Conservation (phyloP, 2,888 invertebrate species). For the Gari tellinella region DNA sequence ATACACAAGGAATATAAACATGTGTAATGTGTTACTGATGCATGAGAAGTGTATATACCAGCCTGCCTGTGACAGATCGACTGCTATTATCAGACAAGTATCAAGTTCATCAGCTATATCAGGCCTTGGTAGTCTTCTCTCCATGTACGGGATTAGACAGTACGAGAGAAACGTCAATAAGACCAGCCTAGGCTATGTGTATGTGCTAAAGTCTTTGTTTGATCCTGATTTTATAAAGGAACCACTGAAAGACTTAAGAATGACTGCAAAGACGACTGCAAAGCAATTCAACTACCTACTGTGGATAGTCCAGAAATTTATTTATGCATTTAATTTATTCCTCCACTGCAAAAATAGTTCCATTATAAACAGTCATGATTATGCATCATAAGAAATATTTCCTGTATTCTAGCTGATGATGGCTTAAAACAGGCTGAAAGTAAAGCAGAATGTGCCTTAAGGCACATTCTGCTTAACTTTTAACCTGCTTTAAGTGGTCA, state of each 20-base stretch:
- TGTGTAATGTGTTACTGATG: constrained; percentile 35
- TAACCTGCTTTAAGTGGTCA: no score
- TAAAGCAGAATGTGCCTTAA: no score
- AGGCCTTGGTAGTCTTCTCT: constrained; percentile 42
- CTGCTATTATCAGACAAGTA: constrained; percentile 24
- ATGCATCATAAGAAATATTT: no score
- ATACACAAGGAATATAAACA: constrained; percentile 55
- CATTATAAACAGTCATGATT: no score
- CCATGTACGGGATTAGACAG: constrained; percentile 30
- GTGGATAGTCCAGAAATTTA: no score
- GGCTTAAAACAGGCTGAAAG: no score
- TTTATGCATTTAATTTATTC: no score
- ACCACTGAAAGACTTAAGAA: not conserved
- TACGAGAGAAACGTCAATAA: constrained; percentile 32
- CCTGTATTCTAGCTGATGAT: no score
- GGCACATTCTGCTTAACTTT: no score
- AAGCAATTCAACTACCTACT: no score
- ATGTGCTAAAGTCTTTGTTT: constrained; percentile 38
- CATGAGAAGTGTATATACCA: constrained; percentile 47
- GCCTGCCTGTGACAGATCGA: not conserved
- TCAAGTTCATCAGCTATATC: constrained; percentile 34
- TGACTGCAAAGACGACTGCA: not conserved
- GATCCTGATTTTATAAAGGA: not conserved
- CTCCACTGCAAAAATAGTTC: no score
- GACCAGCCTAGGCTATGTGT: constrained; percentile 37